Evolutionary conservation across 2,797 vertebrate genomes (phyloP).

Genomic region (Ptychadena robeensis): DNA sequence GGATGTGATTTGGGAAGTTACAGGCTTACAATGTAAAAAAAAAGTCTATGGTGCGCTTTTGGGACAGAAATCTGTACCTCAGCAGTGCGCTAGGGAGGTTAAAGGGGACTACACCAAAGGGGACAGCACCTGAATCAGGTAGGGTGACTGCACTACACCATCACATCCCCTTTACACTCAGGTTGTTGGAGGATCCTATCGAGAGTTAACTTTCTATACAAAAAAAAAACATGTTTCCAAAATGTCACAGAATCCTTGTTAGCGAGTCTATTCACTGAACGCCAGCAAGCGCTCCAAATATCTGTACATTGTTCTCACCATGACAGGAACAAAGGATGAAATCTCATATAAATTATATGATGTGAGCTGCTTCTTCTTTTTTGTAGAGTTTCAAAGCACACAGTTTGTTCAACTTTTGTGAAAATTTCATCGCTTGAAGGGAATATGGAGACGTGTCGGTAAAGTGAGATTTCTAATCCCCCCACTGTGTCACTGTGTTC

Average conservation of each 20-base stretch:
- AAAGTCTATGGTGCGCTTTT: no score
- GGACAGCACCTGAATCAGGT: no score
- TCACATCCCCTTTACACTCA: no score
- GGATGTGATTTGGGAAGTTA: no score
- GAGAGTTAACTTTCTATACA: background rate
- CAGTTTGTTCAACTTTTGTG: constrained; percentile 10
- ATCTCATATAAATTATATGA: constrained; percentile 8
- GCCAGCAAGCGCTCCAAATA: background rate
- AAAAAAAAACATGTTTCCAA: background rate
- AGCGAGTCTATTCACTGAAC: background rate
- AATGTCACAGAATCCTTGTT: background rate
- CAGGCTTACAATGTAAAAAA: no score
- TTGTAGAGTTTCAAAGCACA: constrained; percentile 44
- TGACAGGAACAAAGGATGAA: background rate
- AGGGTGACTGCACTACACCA: no score
- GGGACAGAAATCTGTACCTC: no score
- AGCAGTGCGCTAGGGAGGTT: no score
- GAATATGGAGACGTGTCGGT: background rate
- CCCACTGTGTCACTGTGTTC: constrained; percentile 7
- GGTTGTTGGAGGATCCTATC: background rate
- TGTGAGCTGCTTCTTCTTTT: background rate
- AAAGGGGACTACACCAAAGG: no score
- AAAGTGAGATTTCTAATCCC: constrained; percentile 32
- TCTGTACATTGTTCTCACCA: background rate
- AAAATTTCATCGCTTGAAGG: constrained; percentile 38